Percentiles rank a stretch among this genome's conserved stretches.
Evolutionary conservation across 2,113 vertebrate genomes (phyloP).

Genomic region (Nycticorax nycticorax): DNA sequence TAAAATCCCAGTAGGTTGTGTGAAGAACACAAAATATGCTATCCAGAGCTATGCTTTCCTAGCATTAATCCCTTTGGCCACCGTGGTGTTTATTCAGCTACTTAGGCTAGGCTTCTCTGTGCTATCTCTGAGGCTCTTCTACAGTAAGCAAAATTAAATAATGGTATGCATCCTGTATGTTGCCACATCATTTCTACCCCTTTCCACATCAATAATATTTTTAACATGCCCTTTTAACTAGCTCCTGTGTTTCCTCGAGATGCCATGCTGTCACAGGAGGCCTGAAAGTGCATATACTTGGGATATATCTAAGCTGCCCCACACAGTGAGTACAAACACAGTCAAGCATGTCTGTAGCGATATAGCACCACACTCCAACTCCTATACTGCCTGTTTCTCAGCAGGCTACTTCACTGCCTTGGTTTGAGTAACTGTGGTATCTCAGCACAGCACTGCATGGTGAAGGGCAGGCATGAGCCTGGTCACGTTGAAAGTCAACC

Average conservation of each 20-base stretch:
- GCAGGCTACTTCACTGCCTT: not conserved
- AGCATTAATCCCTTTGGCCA: not conserved
- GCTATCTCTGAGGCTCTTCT: not conserved
- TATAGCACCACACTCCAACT: not conserved
- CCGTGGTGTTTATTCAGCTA: not conserved
- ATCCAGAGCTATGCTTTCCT: not conserved
- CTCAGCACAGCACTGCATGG: rapidly evolving
- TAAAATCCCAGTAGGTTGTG: not conserved
- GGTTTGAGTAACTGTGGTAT: not conserved
- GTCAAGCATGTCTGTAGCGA: not conserved
- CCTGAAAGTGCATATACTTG: not conserved
- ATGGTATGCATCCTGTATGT: rapidly evolving
- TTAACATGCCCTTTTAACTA: not conserved
- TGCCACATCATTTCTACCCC: not conserved
- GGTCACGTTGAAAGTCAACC: not conserved
- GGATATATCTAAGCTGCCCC: not conserved
- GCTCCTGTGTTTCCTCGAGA: not conserved
- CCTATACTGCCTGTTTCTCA: not conserved
- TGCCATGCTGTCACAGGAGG: not conserved
- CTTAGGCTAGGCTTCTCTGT: not conserved
- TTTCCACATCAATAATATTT: not conserved
- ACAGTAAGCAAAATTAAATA: not conserved
- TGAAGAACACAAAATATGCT: not conserved
- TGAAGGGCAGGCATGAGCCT: not conserved
- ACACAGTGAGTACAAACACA: not conserved